A percentile compares a stretch with the other conserved stretches of the same genome.
Evolutionary conservation across 2,888 invertebrate species (phyloP).

Genomic region (Dexiosoma caninum): DNA sequence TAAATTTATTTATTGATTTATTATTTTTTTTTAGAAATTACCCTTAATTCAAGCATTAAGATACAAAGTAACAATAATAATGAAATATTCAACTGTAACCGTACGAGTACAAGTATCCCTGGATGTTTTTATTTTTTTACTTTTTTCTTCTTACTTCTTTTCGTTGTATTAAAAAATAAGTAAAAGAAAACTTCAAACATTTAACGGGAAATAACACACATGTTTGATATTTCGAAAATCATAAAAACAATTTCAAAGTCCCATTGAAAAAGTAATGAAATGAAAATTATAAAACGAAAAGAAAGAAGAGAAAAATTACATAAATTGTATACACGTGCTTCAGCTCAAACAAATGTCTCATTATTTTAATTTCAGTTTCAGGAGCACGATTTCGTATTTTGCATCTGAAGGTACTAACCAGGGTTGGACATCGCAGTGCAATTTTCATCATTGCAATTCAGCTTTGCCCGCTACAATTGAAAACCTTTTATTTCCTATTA

Average conservation of each 20-base stretch:
- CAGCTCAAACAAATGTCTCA: conserved; percentile 56
- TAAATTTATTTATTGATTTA: conserved; percentile 46
- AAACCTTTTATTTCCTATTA: too few species aligned
- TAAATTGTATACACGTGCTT: conserved; percentile 62
- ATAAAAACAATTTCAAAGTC: conserved; percentile 26
- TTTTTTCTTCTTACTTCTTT: background rate
- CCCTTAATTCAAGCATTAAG: conserved; percentile 16
- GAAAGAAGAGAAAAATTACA: background rate
- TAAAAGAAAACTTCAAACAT: too few species aligned
- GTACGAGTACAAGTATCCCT: conserved; percentile 36
- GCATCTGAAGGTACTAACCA: background rate
- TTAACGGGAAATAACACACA: conserved; percentile 45
- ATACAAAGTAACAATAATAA: conserved; percentile 2
- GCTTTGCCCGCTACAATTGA: too few species aligned
- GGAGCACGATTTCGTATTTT: background rate
- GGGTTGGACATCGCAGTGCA: too few species aligned
- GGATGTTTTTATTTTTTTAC: conserved; percentile 4
- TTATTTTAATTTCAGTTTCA: conserved; percentile 33
- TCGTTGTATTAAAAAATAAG: background rate
- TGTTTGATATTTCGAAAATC: conserved; percentile 28
- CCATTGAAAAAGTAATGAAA: conserved; percentile 33
- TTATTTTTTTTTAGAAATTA: conserved; percentile 36
- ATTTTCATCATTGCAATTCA: too few species aligned
- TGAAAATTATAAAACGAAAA: background rate
- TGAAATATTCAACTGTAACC: conserved; percentile 10